Base-by-base conservation (phyloP, 1,140 invertebrate genomes). In the Teleopsis dalmanni region DNA sequence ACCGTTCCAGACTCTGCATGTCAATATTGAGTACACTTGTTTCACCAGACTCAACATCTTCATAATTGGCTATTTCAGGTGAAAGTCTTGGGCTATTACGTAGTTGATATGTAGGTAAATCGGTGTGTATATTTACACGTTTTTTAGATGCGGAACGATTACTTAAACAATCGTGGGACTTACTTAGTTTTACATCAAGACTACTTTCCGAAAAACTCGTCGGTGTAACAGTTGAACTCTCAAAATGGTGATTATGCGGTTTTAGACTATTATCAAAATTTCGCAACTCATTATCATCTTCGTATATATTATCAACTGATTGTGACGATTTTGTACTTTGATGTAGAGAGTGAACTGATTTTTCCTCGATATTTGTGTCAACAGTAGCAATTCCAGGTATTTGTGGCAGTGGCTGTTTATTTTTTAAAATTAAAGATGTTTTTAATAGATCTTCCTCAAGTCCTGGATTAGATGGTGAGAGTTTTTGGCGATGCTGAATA, bases 61-160 rank as follows among this genome's bases (percentile, higher is more conserved):
- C 67, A 42, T 70, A 66, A 21, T 53, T 55, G 53, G 58, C 52
- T 13, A 62, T 63, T 14, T 65, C 67, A 7, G 67, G 66, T 21
- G 67, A 67, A 9, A 58, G 52, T 14, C 64, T 59, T 35, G 57
- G 59, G 33, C 56, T 65, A 9, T 35, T 36, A 16, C 38, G 13
- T 3, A 42, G 18, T 26, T 37, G 48, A n/a, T n/a, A n/a, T 19
- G 25, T 27, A 7, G 25, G 19, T 3, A 40, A 26, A 37, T 54
- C 48, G 1, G 78, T 73, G 6, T 75, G 72, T 60, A 80, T 81
- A 40, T 81, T 81, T 0, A 81, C 79, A 51, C 76, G 66, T 54
- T 80, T 81, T 63, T 78, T 78, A 0, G 63, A 64, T 22, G 73
- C 75, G 43, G 75, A 75, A 51, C 76, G 76, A 53, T 76, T 76